phyloP scores from a whole-genome alignment of 2,888 invertebrate species.

The Poecilobothrus nobilitatus region DNA sequence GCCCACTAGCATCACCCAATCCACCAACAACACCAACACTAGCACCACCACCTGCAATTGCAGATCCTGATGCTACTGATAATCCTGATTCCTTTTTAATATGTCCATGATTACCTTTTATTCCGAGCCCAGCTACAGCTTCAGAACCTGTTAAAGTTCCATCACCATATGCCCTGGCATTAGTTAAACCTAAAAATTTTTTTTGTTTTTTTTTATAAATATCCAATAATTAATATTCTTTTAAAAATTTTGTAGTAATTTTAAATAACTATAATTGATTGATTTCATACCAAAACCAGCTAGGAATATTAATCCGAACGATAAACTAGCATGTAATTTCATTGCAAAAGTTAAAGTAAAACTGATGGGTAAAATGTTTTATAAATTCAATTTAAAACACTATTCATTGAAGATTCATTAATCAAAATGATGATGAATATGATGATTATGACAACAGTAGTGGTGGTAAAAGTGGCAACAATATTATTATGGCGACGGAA shows the following conservation, averaged over 20 bases:
- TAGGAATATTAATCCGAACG: not conserved
- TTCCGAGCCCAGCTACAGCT: not conserved
- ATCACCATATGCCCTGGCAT: not conserved
- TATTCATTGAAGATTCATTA: not conserved
- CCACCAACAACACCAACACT: no score
- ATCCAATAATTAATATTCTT: no score
- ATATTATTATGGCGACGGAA: no score
- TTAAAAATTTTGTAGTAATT: no score
- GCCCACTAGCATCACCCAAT: no score
- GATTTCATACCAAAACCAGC: not conserved
- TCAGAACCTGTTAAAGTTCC: not conserved
- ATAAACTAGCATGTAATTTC: not conserved
- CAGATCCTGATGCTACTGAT: not conserved
- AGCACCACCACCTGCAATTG: not conserved
- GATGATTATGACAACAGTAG: no score
- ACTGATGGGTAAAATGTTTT: not conserved
- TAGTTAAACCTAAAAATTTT: not conserved
- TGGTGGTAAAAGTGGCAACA: no score
- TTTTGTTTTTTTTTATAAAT: not conserved
- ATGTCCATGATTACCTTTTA: not conserved
- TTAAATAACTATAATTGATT: not conserved
- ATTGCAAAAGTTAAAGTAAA: not conserved
- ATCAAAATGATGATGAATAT: not conserved
- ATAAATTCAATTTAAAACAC: not conserved
- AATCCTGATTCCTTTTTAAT: no score